Percentiles rank a stretch among this genome's conserved stretches.
Evolutionary conservation across 2,888 invertebrate genomes (phyloP).

Genomic region (Atherix ibis): DNA sequence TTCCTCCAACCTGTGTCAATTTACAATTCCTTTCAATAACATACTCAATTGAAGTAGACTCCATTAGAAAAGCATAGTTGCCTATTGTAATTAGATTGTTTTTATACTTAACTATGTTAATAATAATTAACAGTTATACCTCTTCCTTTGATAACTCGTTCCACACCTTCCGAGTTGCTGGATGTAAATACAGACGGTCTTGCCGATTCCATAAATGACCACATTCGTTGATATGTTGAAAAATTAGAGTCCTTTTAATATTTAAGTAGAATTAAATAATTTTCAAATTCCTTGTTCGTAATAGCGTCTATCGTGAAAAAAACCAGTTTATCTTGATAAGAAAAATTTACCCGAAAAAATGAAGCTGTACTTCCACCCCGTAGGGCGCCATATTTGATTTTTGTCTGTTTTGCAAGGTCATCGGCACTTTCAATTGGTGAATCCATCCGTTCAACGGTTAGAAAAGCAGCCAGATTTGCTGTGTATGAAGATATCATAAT

Average conservation of each 20-base stretch:
- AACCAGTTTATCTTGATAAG: no score
- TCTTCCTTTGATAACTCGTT: constrained; percentile 68
- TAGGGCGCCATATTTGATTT: constrained; percentile 93
- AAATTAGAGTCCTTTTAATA: constrained; percentile 73
- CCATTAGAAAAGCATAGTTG: constrained; percentile 93
- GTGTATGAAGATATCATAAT: constrained; percentile 96
- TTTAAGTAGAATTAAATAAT: constrained; percentile 1
- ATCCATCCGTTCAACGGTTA: constrained; percentile 86
- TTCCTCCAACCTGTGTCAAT: constrained; percentile 77
- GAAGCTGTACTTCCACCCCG: constrained; percentile 83
- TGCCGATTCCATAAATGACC: constrained; percentile 85
- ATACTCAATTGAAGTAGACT: constrained; percentile 93
- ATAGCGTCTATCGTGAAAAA: no score
- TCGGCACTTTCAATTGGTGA: constrained; percentile 91
- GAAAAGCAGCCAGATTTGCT: constrained; percentile 85
- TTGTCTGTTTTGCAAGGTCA: constrained; percentile 89
- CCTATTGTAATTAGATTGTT: constrained; percentile 14
- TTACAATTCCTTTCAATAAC: constrained; percentile 80
- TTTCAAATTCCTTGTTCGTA: no score
- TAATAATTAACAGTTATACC: constrained; percentile 28
- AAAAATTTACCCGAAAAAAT: constrained; percentile 75
- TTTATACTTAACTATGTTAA: neutral
- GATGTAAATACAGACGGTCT: constrained; percentile 74
- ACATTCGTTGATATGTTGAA: constrained; percentile 88
- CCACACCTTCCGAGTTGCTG: constrained; percentile 79